Conservation (phyloP, 2,113 vertebrate genomes). For the Semnornis frantzii region DNA sequence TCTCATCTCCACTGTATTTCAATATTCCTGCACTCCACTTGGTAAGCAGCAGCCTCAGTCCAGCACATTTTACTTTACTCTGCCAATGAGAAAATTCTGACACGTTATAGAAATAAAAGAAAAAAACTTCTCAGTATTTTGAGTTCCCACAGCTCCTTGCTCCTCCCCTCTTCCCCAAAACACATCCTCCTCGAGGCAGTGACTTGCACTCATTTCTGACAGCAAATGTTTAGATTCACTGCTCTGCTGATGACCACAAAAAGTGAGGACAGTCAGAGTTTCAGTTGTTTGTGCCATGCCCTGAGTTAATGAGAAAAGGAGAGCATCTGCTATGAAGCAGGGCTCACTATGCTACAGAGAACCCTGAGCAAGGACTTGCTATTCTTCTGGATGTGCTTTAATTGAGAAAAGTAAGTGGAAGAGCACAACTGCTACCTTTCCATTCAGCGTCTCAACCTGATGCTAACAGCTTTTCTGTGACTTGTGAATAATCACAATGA, state of each 20-base stretch:
- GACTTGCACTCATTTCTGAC: background rate
- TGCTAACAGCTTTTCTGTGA: background rate
- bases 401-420: background rate
- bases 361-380: background rate
- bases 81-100: background rate
- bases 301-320: background rate
- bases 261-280: background rate
- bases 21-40: background rate
- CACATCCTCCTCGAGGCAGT: background rate
- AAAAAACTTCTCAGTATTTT: background rate
- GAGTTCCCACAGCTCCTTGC: background rate
- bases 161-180: background rate
- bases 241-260: background rate
- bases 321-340: background rate
- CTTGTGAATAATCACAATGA: fast-evolving
- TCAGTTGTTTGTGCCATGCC: background rate
- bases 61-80: background rate
- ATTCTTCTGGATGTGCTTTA: background rate
- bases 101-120: background rate
- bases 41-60: background rate
- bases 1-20: background rate
- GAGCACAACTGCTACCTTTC: background rate
- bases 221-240: background rate
- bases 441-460: background rate
- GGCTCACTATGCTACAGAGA: background rate